Conservation (phyloP, 2,113 vertebrate genomes). For the Pseudopodoces humilis region DNA sequence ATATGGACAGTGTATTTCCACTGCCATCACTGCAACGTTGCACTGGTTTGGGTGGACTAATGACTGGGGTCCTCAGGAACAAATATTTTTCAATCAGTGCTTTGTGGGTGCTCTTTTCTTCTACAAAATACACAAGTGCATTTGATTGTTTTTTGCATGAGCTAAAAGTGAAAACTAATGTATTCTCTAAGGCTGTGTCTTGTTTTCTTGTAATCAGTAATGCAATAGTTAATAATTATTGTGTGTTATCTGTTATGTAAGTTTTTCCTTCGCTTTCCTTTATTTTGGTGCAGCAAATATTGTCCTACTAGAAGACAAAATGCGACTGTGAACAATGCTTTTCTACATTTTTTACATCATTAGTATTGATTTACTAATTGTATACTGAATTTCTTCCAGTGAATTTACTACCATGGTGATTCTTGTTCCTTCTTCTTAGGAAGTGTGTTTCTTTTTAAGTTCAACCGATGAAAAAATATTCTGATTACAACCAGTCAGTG, state of each 20-base stretch:
- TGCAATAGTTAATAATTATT: slow-evolving; percentile 2
- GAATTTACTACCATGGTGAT: background rate
- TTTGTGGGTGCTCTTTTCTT: background rate
- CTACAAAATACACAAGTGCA: background rate
- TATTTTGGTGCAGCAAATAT: background rate
- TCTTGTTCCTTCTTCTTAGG: background rate
- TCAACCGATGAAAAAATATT: background rate
- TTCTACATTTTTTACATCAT: background rate
- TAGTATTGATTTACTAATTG: background rate
- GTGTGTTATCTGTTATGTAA: background rate
- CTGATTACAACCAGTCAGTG: background rate
- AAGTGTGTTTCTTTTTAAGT: background rate
- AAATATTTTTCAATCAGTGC: background rate
- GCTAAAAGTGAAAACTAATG: background rate
- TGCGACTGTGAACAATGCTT: background rate
- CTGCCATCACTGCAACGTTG: background rate
- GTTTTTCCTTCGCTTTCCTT: background rate
- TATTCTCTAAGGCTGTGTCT: background rate
- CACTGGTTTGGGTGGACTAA: background rate
- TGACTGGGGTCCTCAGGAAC: background rate
- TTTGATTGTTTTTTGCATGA: background rate
- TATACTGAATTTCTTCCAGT: background rate
- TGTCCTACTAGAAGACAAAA: background rate
- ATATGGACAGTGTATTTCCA: background rate
- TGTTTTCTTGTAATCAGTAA: background rate